Base-by-base conservation (phyloP, 2,888 invertebrate genomes). In the Cataglyphis livida region DNA sequence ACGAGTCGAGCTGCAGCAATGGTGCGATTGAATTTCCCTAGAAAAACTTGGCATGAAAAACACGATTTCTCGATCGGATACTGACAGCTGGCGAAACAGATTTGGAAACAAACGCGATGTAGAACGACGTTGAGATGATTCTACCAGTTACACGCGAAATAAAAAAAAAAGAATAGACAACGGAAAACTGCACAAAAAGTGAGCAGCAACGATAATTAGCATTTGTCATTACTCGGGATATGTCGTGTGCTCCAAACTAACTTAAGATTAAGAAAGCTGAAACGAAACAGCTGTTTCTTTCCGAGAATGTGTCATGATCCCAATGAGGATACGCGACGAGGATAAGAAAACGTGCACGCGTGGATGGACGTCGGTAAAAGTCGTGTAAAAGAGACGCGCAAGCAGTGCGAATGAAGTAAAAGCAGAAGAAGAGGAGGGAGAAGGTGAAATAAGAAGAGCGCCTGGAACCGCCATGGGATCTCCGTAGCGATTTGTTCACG, bases 401-500 rank as follows among this genome's bases (percentile, higher is more conserved):
- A 48, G 48, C 6, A 81, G 64, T 59, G 81, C 38, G 68, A 79
- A 68, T 64, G 76, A 61, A 66, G 59, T 44, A 48, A 10, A 61
- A 62, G 62, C 12, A 74, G 66, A 57, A 21, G 64, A 32, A 62
- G 62, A 70, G 35, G 65, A 28, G 83, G 84, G 70, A 84, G 51
- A n/a, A 51, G 79, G 65, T 81, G 61, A 65, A 85, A 84, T 73
- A 88, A 87, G 90, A 88, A 90, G 87, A 90, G 83, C 87, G 81
- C 82, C 82, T 54, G 84, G 88, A 87, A 88, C 87, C 89, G 85
- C 84, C 86, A 85, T 81, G 86, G 90, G 89, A 92, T 91, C 90
- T 89, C 84, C 87, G 87, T 85, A 88, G 87, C 92, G 92, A 92
- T 92, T 92, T 92, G 92, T 91, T 90, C 92, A 89, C 71, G 84